These are phyloP conservation scores for Clusia tigrina DNA, from an alignment of 2,888 invertebrate species.

Conservation along the genomic window DNA sequence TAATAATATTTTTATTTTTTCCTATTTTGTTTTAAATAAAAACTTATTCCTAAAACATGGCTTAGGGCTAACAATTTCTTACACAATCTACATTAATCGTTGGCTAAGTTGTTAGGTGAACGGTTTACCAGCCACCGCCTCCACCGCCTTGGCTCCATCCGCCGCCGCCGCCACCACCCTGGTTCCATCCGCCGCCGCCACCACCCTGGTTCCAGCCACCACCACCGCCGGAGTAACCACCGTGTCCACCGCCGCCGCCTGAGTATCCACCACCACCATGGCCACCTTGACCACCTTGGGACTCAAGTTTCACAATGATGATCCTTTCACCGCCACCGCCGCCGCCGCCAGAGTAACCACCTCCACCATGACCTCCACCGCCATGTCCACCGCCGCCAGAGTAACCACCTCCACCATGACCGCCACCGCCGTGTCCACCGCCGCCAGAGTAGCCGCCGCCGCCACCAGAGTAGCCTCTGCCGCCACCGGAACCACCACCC, in stretches of 20 bases:
- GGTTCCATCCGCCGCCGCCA: constrained; percentile 35
- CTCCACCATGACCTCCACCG: constrained; percentile 14
- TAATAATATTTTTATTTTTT: not conserved
- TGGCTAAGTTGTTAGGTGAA: not conserved
- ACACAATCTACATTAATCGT: constrained; percentile 1
- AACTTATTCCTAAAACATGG: constrained; percentile 2
- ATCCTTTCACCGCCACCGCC: too few species aligned
- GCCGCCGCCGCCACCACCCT: constrained; percentile 33
- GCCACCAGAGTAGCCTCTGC: constrained; percentile 22
- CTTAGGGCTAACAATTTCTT: constrained; percentile 7
- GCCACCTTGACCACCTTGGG: constrained; percentile 36
- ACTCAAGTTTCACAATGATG: too few species aligned
- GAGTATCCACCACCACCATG: constrained; percentile 21
- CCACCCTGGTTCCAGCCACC: constrained; percentile 30
- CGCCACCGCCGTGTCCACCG: constrained; percentile 9
- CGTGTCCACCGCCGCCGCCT: constrained; percentile 20
- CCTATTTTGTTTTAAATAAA: not conserved
- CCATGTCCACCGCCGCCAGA: constrained; percentile 32
- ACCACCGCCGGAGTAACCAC: constrained; percentile 18
- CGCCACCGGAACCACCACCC: constrained; percentile 29
- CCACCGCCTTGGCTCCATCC: constrained; percentile 21
- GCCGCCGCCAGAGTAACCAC: constrained; percentile 35
- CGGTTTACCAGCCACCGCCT: constrained; percentile 20
- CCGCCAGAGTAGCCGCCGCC: constrained; percentile 24
- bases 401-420: constrained; percentile 20